Base-by-base conservation (phyloP, 2,113 vertebrate genomes). In the Nesogale talazaci region DNA sequence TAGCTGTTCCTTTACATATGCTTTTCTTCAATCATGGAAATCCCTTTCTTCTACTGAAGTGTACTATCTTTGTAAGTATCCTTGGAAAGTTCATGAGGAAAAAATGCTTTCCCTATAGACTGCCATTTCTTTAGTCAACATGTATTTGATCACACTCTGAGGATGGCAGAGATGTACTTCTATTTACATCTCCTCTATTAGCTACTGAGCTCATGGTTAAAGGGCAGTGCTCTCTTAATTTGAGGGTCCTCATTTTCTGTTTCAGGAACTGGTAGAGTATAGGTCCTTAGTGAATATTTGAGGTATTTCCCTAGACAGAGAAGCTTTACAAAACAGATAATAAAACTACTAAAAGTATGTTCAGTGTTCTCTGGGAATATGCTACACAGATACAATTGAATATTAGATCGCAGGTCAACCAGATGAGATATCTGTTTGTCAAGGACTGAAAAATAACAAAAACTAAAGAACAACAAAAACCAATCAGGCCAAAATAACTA, bases 241-340 rank as follows among this genome's bases (percentile, higher is more conserved):
- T 78, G 79, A 90, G 29, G 46, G 9, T 36, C 3, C 42, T 15
- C 5, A 56, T 17, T 86, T 95, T 14, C 12, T 94, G 29, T 79
- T 25, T 91, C 65, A 94, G n/a, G 19, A 57, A 34, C 11, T 82
- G 6, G 20, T n/a, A 86, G 5, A 82, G 59, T 19, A 89, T 7
- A 82, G n/a, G 20, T 78, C 29, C 74, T 86, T 89, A 42, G 69
- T 57, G 12, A 92, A 83, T 52, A 84, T 40, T 20, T 85, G 38
- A 77, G 63, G 61, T 6, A 19, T 85, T 52, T 56, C 3, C 22
- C 74, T 59, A 74, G 2, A 78, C 17, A 56, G 14, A 82, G 46
- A 81, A 20, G 46, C 5, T 77, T 77, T 78, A 36, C 0, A 83
- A 70, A 90, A 46, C 29, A 89, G 36, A 70, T 23, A 81, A 11